Percentiles rank a stretch among this genome's conserved stretches.
Conservation (phyloP, 1,140 invertebrate genomes). For the Cydia fagiglandana region DNA sequence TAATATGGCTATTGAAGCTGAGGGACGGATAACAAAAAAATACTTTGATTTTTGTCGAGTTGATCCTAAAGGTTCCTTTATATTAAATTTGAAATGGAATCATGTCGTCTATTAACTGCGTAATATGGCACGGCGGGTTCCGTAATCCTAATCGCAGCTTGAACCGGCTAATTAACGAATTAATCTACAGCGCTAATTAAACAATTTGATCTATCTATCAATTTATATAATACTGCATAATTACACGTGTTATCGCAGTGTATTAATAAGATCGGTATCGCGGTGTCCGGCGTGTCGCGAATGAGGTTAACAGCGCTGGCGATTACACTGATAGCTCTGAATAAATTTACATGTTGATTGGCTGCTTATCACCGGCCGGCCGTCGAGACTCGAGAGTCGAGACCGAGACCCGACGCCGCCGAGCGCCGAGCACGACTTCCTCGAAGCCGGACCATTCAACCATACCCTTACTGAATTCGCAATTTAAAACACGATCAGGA, state of each 20-base stretch:
- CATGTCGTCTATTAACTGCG: constrained; percentile 7
- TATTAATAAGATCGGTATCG: constrained; percentile 60
- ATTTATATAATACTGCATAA: constrained; percentile 32
- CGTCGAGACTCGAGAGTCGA: neutral
- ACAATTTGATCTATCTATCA: constrained; percentile 39
- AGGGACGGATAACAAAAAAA: constrained; percentile 28
- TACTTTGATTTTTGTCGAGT: constrained; percentile 19
- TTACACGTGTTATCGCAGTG: constrained; percentile 39
- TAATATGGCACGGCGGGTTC: constrained; percentile 1
- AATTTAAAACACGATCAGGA: constrained; percentile 19
- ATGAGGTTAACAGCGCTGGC: constrained; percentile 72
- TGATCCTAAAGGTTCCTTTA: neutral
- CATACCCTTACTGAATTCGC: constrained; percentile 11
- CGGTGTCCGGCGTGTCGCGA: constrained; percentile 54
- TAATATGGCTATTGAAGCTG: constrained; percentile 38
- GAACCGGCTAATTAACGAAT: constrained; percentile 23
- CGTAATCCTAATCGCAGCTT: constrained; percentile 18
- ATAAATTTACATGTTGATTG: constrained; percentile 77
- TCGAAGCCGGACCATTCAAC: constrained; percentile 5
- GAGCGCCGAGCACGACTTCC: constrained; percentile 7
- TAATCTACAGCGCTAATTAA: constrained; percentile 30
- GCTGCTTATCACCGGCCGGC: constrained; percentile 52
- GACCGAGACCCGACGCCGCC: constrained; percentile 3
- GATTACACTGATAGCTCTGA: constrained; percentile 72
- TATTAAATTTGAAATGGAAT: constrained; percentile 19